Base-by-base conservation (phyloP, 2,888 invertebrate species). In the Eupithecia insigniata region DNA sequence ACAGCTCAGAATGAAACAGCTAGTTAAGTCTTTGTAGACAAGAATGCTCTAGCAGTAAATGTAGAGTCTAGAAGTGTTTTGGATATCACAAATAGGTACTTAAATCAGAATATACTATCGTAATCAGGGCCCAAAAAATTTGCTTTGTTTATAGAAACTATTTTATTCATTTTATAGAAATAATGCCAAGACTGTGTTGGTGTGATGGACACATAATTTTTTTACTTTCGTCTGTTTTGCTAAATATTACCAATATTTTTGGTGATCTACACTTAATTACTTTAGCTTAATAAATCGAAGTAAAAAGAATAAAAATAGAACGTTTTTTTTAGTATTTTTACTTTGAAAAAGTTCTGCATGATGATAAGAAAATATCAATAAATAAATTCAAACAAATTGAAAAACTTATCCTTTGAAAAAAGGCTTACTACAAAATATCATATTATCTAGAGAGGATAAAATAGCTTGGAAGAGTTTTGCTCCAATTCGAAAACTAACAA, bases 1-100 rank as follows among this genome's bases (percentile, higher is more conserved):
- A 71, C 46, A 74, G 71, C 46, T 8, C n/a, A 32, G 65, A 14
- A 4, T 7, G 1, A 14, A 36, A 64, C 36, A 66, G 74, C 66
- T 69, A 43, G 66, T 43, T 18, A 60, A 68, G 46, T 67, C 10
- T 22, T 22, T 3, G 46, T n/a, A 26, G 18, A 51, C 39, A 55
- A 12, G 12, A 22, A 22, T 10, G 46, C 46, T 58, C 28, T 58
- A 28, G 16, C 16, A 58, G 16, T 28, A 58, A 58, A 28, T 16
- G 16, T 16, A 60, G 30, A 28, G 58, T 28, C 51, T 22, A 12
- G 51, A 22, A 46, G n/a, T 5, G 8, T 22, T 10, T 51, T 26
- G 55, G 4, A 14, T 43, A 43, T 18, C 18, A 43, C 5, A 16
- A 43, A 43, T 18, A n/a, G n/a, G n/a, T n/a, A n/a, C n/a, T n/a